phyloP scores from a whole-genome alignment of 2,888 invertebrate genomes.

The Drosophila hamatofila region DNA sequence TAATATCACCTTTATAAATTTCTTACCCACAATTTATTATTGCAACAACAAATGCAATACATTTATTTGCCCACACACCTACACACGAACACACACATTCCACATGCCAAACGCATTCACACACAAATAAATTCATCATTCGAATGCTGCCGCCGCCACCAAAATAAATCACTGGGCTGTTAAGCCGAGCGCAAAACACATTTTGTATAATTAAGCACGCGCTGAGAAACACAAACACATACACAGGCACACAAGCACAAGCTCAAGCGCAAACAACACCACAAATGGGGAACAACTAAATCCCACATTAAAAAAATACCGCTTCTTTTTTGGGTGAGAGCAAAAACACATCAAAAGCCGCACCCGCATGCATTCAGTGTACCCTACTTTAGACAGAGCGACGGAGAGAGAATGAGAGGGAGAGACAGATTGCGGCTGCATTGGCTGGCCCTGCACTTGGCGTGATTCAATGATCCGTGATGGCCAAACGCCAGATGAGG shows the following conservation, averaged over 20 bases:
- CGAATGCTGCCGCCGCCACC: constrained; percentile 28
- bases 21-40: neutral
- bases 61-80: neutral
- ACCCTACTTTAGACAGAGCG: constrained; percentile 15
- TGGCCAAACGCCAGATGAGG: constrained; percentile 28
- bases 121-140: constrained; percentile 60
- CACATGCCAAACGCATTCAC: constrained; percentile 13
- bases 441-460: constrained; percentile 61
- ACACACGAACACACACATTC: neutral
- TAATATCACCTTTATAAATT: constrained; percentile 10
- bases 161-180: constrained; percentile 68
- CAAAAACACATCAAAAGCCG: constrained; percentile 48
- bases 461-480: constrained; percentile 62
- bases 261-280: constrained; percentile 14
- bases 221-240: constrained; percentile 28
- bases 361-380: constrained; percentile 17
- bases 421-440: constrained; percentile 4
- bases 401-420: neutral
- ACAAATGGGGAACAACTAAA: constrained; percentile 21
- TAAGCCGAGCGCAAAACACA: constrained; percentile 65
- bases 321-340: constrained; percentile 14
- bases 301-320: constrained; percentile 49
- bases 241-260: constrained; percentile 11
- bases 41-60: neutral
- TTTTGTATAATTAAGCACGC: constrained; percentile 75